Conservation (phyloP, 1,140 invertebrate genomes). For the Trichoplusia ni region DNA sequence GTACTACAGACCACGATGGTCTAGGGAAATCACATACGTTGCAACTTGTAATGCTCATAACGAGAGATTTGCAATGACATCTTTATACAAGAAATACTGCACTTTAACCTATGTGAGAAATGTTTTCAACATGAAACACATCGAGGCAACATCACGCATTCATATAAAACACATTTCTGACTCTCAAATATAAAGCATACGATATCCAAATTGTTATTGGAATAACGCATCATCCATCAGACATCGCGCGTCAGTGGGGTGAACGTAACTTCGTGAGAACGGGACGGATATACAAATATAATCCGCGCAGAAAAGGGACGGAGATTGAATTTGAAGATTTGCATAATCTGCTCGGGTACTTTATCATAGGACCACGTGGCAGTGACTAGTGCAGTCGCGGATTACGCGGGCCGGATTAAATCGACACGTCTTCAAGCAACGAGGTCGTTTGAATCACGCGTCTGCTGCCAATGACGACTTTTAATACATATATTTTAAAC, state of each 20-base stretch:
- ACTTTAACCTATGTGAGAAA: not conserved
- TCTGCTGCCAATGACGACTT: conserved; percentile 7
- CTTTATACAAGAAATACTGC: not conserved
- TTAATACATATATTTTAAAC: conserved; percentile 24
- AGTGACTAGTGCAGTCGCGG: conserved; percentile 79
- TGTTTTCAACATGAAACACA: conserved; percentile 12
- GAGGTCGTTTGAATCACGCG: conserved; percentile 49
- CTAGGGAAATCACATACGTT: conserved; percentile 4
- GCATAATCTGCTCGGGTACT: conserved; percentile 79
- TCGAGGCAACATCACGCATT: conserved; percentile 10
- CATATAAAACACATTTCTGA: conserved; percentile 42
- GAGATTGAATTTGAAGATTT: conserved; percentile 73
- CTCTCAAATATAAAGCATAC: conserved; percentile 71
- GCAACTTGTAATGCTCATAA: not conserved
- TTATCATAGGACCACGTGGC: conserved; percentile 81
- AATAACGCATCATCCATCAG: conserved; percentile 81
- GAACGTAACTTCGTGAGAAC: conserved; percentile 56
- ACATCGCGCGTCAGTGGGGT: conserved; percentile 68
- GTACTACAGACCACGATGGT: conserved; percentile 3
- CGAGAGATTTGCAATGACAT: too few species aligned
- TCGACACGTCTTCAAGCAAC: conserved; percentile 43
- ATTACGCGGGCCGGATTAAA: conserved; percentile 74
- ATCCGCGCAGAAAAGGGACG: conserved; percentile 48
- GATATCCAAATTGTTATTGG: conserved; percentile 79
- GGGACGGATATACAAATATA: conserved; percentile 42